phyloP scores from a whole-genome alignment of 2,888 invertebrate genomes.

The Holacanthella duospinosa region DNA sequence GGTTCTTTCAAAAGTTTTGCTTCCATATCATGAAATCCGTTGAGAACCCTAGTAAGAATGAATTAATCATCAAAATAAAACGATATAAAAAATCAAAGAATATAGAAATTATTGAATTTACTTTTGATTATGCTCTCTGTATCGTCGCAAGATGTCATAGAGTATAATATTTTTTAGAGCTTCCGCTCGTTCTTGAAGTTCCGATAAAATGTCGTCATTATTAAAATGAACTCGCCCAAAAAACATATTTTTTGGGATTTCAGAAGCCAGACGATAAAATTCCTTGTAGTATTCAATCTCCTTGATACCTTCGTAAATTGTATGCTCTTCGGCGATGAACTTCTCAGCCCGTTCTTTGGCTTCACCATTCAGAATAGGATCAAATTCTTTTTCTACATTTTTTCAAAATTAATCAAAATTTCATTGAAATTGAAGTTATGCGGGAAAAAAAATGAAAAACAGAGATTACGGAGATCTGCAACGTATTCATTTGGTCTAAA shows the following conservation, averaged over 20 bases:
- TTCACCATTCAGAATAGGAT: slow-evolving; percentile 27
- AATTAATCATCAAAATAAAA: slow-evolving; percentile 21
- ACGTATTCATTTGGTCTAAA: slow-evolving; percentile 21
- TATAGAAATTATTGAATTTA: slow-evolving; percentile 10
- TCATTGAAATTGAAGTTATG: neutral
- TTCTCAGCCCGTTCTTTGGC: slow-evolving; percentile 20
- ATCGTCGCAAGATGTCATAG: slow-evolving; percentile 15
- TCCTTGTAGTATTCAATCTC: slow-evolving; percentile 25
- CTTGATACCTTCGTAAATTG: slow-evolving; percentile 27
- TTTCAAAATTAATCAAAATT: neutral
- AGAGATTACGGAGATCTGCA: slow-evolving; percentile 16
- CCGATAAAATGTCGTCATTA: slow-evolving; percentile 31
- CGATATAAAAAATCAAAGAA: slow-evolving; percentile 5
- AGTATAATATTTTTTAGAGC: slow-evolving; percentile 21
- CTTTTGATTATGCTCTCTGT: slow-evolving; percentile 24
- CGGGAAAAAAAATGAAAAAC: neutral
- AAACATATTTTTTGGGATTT: slow-evolving; percentile 32
- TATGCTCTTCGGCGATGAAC: slow-evolving; percentile 19
- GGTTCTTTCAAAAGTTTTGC: slow-evolving; percentile 60
- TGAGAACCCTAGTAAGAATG: slow-evolving; percentile 43
- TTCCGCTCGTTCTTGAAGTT: slow-evolving; percentile 25
- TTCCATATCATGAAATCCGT: slow-evolving; percentile 60
- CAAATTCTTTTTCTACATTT: slow-evolving; percentile 24
- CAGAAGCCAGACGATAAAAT: slow-evolving; percentile 20
- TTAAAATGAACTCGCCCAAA: slow-evolving; percentile 26